Evolutionary conservation across 1,140 invertebrate species (phyloP).

Genomic region (Spodoptera frugiperda): DNA sequence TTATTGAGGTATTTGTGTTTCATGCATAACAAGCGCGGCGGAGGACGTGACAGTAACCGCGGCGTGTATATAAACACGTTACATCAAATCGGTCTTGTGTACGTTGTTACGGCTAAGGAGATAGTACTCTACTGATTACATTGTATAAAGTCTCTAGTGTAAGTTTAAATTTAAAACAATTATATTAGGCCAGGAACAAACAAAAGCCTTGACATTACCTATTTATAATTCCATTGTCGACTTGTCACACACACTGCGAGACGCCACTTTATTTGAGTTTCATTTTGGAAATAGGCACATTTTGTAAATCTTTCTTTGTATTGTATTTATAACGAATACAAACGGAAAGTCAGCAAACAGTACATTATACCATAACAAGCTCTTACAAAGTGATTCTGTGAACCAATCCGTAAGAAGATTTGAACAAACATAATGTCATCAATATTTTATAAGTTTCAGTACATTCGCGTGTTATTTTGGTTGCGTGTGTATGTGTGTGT

Average conservation of each 20-base stretch:
- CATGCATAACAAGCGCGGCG: constrained; percentile 20
- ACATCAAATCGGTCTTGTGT: too few species aligned
- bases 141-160: too few species aligned
- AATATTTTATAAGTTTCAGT: constrained; percentile 27
- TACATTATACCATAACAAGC: constrained; percentile 8
- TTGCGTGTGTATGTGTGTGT: neutral
- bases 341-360: constrained; percentile 13
- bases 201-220: too few species aligned
- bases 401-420: constrained; percentile 41
- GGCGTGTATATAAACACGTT: too few species aligned
- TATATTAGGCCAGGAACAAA: too few species aligned
- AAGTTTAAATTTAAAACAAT: too few species aligned
- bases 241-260: too few species aligned
- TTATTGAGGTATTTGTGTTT: constrained; percentile 34
- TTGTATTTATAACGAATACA: constrained; percentile 1
- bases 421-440: constrained; percentile 32
- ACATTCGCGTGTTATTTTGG: neutral
- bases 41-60: constrained; percentile 10
- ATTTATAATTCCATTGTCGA: too few species aligned
- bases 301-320: neutral
- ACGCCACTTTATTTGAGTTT: too few species aligned
- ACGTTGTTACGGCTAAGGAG: too few species aligned
- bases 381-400: constrained; percentile 20
- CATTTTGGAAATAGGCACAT: too few species aligned
- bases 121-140: too few species aligned